Base-by-base conservation (phyloP, 2,797 vertebrate species). In the Sebastes elongatus region DNA sequence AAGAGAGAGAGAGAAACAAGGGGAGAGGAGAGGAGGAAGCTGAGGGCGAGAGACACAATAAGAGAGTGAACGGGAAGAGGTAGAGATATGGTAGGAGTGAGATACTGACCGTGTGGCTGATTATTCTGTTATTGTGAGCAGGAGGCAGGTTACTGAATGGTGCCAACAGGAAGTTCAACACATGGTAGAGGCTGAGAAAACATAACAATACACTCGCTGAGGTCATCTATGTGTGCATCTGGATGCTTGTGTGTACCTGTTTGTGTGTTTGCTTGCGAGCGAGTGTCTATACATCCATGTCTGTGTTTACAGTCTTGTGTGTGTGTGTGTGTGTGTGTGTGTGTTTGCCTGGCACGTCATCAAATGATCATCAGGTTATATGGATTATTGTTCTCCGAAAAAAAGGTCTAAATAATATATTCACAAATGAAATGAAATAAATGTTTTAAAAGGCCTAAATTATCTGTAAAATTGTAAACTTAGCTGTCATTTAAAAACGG, bases 131-230 rank as follows among this genome's bases (percentile, higher is more conserved):
- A 49, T 71, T 76, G 62, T 87, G 52, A 75, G 55, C 56, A 49
- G 61, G 66, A 60, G 32, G 71, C 56, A 74, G 66, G 56, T 82
- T 75, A 80, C 27, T 70, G 52, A 71, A 30, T 1, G 4, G 53
- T 89, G 69, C 68, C 72, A 85, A 82, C 92, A 96, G 96, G 96
- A 97, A 97, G 81, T 88, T 73, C 91, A 92, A 81, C 71, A 90
- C 86, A 92, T 92, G 92, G 84, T 89, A 91, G 82, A 94, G 85
- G 85, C 78, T 61, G 5, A 59, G 74, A 88, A 72, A 84, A 57
- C 46, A 38, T 22, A 46, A 76, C 83, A 68, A 74, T 86, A 78
- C 80, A 69, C 68, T 61, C 2, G 3, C 25, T 60, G 42, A 85
- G 83, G 81, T 92, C 86, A 90, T 89, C 84, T 84, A 83, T 82